Conservation (phyloP, 2,113 vertebrate genomes). For the Amia ocellicauda region DNA sequence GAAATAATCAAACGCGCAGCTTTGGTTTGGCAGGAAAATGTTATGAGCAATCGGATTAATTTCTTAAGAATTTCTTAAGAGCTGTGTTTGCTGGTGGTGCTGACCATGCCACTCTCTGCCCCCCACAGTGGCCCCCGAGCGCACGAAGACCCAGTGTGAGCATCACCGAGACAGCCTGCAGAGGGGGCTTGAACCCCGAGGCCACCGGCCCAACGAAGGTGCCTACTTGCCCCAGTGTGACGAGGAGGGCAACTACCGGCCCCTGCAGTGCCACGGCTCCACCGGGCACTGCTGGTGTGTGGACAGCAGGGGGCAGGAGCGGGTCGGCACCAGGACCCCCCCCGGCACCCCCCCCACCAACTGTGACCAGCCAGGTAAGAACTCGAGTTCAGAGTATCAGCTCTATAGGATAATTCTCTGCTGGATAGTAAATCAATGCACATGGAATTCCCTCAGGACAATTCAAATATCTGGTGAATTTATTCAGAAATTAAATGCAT, state of each 20-base stretch:
- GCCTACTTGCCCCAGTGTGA: conserved; percentile 75
- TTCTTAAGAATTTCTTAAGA: too few species aligned
- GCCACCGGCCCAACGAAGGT: conserved; percentile 36
- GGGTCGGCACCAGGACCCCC: conserved; percentile 62
- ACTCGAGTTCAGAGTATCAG: too few species aligned
- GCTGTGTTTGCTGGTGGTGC: too few species aligned
- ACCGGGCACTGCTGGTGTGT: conserved; percentile 85
- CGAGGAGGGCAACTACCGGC: conserved; percentile 61
- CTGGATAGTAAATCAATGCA: too few species aligned
- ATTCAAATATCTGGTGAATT: too few species aligned
- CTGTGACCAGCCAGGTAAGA: conserved; percentile 67
- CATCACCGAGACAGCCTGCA: conserved; percentile 49
- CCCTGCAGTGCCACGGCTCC: conserved; percentile 74
- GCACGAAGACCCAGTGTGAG: conserved; percentile 58
- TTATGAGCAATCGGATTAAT: too few species aligned
- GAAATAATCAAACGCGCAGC: too few species aligned
- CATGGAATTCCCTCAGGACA: too few species aligned
- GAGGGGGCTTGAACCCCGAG: conserved; percentile 24
- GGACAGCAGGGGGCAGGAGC: conserved; percentile 63
- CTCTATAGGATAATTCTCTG: too few species aligned
- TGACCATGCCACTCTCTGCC: too few species aligned
- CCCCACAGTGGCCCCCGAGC: conserved; percentile 51
- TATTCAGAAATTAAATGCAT: too few species aligned
- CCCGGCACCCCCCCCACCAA: conserved; percentile 47
- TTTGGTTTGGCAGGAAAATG: too few species aligned